phyloP scores from a whole-genome alignment of 2,797 vertebrate genomes.

The Gadopsis marmoratus region DNA sequence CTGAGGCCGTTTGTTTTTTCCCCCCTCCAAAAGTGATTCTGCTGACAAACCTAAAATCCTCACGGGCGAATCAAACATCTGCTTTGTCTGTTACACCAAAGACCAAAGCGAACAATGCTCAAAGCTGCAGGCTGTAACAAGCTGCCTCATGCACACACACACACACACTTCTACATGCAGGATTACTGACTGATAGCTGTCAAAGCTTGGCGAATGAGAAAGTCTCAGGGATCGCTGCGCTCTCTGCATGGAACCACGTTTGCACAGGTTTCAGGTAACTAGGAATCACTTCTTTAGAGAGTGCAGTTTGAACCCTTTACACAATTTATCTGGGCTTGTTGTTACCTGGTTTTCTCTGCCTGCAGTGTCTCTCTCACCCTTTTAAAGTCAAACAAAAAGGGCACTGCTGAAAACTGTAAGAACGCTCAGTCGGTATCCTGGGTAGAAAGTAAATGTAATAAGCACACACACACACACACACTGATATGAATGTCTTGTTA shows the following conservation, averaged over 20 bases:
- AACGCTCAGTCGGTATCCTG: neutral
- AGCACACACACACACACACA: neutral
- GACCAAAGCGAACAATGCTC: constrained; percentile 20
- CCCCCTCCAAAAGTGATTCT: neutral
- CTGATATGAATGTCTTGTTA: neutral
- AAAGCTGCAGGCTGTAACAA: constrained; percentile 30
- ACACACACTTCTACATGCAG: constrained; percentile 26
- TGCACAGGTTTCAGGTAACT: neutral
- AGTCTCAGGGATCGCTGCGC: neutral
- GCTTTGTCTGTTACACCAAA: constrained; percentile 31
- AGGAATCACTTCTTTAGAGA: neutral
- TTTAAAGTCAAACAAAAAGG: neutral
- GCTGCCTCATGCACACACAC: constrained; percentile 5
- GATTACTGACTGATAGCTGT: neutral
- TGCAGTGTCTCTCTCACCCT: neutral
- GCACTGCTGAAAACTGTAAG: neutral
- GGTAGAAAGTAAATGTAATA: neutral
- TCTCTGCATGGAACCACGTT: neutral
- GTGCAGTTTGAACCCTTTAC: neutral
- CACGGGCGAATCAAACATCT: constrained; percentile 31
- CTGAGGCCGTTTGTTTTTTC: neutral
- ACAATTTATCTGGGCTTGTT: neutral
- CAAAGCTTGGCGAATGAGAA: constrained; percentile 8
- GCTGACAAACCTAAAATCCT: constrained; percentile 12
- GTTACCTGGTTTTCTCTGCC: neutral